phyloP scores from a whole-genome alignment of 2,797 vertebrate genomes.

The Hozukius guyotensis region DNA sequence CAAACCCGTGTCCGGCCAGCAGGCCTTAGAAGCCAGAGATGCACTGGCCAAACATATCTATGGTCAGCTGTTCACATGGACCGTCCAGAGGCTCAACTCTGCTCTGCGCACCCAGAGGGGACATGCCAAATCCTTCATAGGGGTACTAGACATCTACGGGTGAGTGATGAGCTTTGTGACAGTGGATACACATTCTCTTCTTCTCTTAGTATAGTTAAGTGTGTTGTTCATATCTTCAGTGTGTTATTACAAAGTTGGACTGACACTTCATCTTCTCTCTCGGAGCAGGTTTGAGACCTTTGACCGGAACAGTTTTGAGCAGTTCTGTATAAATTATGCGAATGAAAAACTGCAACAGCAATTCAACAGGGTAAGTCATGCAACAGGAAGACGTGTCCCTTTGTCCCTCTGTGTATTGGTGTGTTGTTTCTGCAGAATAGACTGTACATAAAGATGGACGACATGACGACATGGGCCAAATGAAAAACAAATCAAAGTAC shows the following conservation, averaged over 20 bases:
- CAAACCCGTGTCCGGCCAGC: constrained; percentile 82
- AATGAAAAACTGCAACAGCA: constrained; percentile 89
- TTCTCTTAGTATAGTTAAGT: too few relatives aligned
- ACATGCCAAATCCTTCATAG: constrained; percentile 75
- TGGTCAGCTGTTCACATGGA: constrained; percentile 83
- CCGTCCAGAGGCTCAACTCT: constrained; percentile 81
- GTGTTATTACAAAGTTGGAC: not conserved
- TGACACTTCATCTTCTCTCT: constrained; percentile 28
- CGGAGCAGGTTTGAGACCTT: constrained; percentile 86
- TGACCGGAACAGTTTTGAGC: constrained; percentile 88
- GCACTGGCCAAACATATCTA: constrained; percentile 87
- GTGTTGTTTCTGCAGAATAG: not conserved
- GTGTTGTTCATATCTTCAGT: not conserved
- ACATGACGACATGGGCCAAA: too few relatives aligned
- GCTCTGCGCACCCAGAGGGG: constrained; percentile 72
- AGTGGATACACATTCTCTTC: too few relatives aligned
- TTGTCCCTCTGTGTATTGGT: not conserved
- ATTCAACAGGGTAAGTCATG: constrained; percentile 83
- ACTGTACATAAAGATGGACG: too few relatives aligned
- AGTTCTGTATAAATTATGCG: constrained; percentile 89
- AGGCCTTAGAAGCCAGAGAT: constrained; percentile 76
- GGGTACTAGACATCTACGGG: constrained; percentile 87
- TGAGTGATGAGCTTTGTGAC: constrained; percentile 42
- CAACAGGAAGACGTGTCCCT: not conserved
- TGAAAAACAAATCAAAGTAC: too few relatives aligned